These are phyloP conservation scores for Ceyx melanurus DNA, from an alignment of 2,113 vertebrate species.

Conservation along the genomic window DNA sequence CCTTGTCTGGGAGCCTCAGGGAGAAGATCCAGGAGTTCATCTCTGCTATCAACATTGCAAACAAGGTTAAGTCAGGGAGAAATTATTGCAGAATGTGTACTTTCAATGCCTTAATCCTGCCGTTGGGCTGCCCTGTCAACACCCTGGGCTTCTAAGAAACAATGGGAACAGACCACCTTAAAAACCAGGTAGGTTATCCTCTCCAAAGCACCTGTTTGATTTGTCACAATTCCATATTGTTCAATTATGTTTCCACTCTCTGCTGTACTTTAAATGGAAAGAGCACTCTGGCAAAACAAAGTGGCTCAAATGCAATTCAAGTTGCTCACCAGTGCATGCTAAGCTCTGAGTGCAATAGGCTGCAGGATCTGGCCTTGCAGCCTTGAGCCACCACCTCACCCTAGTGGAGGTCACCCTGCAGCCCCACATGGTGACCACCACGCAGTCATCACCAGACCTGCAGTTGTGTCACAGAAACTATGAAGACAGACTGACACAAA, in stretches of 20 bases:
- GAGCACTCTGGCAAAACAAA: background rate
- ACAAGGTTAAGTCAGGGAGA: conserved; percentile 34
- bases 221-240: background rate
- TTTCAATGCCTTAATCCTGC: conserved; percentile 23
- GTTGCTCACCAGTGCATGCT: accelerated
- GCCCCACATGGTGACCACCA: accelerated
- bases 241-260: background rate
- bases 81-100: conserved; percentile 39
- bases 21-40: conserved; percentile 12
- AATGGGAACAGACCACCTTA: background rate
- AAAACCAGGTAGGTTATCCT: background rate
- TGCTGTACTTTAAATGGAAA: background rate
- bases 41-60: background rate
- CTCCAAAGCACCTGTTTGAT: background rate
- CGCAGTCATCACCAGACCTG: accelerated
- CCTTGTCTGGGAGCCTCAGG: background rate
- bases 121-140: background rate
- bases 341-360: accelerated
- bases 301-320: accelerated
- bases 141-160: background rate
- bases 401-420: background rate
- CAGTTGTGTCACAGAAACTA: background rate
- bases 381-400: accelerated
- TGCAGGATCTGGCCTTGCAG: accelerated
- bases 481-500: background rate